Base-by-base conservation (phyloP, 2,888 invertebrate species). In the Parthenolecanium corni region DNA sequence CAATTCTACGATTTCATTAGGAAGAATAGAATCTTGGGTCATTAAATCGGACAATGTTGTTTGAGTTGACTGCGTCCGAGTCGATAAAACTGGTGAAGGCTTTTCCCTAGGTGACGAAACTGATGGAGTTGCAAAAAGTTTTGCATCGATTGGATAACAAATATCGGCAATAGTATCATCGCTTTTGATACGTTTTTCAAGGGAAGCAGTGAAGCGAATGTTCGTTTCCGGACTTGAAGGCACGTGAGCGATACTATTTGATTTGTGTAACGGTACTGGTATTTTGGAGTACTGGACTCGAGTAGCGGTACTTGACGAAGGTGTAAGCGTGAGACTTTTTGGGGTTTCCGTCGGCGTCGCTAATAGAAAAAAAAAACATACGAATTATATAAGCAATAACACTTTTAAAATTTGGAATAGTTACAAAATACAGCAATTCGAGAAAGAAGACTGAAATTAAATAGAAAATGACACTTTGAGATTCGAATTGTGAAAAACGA, bases 1-100 rank as follows among this genome's bases (percentile, higher is more conserved):
- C 9, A 4, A 31, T 31, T 31, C 31, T 31, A 9, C 31, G 31
- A 31, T 44, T 46, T 46, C 20, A 57, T 44, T 51, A 12, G 52
- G n/a, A 12, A 12, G 18, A 65, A 53, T 52, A 65, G 66, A 16
- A 69, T 69, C 57, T 70, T 69, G 16, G 70, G 70, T 52, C 70
- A 69, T 40, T 25, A 12, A 24, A 12, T 11, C 14, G 52, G 18
- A 24, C 16, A 49, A 52, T 6, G 51, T 11, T 42, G 44, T 6
- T 47, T 4, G 31, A 11, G 16, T 6, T 16, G 49, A 24, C 11
- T 24, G 18, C 38, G 51, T 14, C 12, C 24, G 3, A 6, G 53
- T 53, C 18, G 64, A 42, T n/a, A 9, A 9, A 9, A 14, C 44
- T 3, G 44, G 23, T 11, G n/a, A 2, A 21, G n/a, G 5, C 23